Evolutionary conservation across 2,888 invertebrate genomes (phyloP).

Genomic region (Philereme transversata): DNA sequence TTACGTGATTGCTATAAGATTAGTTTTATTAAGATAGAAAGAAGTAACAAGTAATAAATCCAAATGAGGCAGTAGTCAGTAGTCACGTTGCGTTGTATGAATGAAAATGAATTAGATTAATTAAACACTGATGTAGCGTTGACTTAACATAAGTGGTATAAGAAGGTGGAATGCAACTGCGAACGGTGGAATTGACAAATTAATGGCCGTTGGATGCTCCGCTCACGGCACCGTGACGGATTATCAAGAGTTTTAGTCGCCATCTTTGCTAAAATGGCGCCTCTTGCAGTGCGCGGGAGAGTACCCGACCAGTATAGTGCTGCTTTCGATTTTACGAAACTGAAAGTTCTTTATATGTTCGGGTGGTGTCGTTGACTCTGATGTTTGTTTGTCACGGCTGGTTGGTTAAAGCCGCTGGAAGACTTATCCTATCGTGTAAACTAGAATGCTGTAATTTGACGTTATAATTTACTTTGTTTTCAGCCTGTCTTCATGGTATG

Average conservation of each 20-base stretch:
- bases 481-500: constrained; percentile 56
- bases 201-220: constrained; percentile 58
- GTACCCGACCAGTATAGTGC: constrained; percentile 48
- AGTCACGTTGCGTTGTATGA: constrained; percentile 27
- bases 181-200: constrained; percentile 62
- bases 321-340: constrained; percentile 81
- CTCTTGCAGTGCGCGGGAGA: constrained; percentile 62
- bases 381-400: constrained; percentile 80
- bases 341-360: constrained; percentile 78
- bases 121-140: constrained; percentile 18
- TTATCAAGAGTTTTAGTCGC: constrained; percentile 70
- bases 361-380: constrained; percentile 79
- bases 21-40: constrained; percentile 9
- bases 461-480: constrained; percentile 70
- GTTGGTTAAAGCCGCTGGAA: constrained; percentile 60
- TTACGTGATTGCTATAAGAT: constrained; percentile 10
- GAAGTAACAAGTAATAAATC: constrained; percentile 18
- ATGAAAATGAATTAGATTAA: constrained; percentile 22
- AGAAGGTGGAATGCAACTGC: constrained; percentile 44
- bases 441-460: constrained; percentile 71
- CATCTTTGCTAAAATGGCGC: constrained; percentile 73
- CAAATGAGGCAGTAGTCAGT: constrained; percentile 14
- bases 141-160: constrained; percentile 34
- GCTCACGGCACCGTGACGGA: constrained; percentile 64
- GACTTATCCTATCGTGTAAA: constrained; percentile 70